Evolutionary conservation across 1,140 invertebrate species (phyloP).

Genomic region (Heliconius melpomene): DNA sequence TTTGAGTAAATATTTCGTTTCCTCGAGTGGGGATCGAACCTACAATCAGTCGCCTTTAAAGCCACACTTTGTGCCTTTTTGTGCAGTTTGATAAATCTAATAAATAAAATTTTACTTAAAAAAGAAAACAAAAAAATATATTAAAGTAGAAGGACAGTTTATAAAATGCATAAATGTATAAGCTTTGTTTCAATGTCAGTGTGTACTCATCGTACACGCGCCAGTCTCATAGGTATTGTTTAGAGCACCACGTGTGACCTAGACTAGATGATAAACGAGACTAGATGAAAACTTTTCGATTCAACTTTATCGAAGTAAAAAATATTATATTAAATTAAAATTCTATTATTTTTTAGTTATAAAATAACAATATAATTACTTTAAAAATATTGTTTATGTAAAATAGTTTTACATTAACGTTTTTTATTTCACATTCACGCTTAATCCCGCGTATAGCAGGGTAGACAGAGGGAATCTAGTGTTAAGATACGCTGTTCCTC

Average conservation of each 20-base stretch:
- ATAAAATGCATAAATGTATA: background rate
- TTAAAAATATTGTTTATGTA: too few species aligned
- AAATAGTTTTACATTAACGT: too few species aligned
- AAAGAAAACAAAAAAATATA: background rate
- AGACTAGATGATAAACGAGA: constrained; percentile 19
- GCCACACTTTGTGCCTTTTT: too few species aligned
- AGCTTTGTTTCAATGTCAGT: background rate
- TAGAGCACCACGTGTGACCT: constrained; percentile 29
- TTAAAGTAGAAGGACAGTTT: background rate
- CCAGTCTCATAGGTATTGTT: constrained; percentile 18
- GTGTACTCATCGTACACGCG: constrained; percentile 13
- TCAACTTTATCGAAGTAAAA: background rate
- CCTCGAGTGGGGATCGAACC: too few species aligned
- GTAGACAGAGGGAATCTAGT: too few species aligned
- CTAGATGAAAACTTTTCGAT: background rate
- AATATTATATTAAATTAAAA: too few species aligned
- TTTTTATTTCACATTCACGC: too few species aligned
- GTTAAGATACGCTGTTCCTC: too few species aligned
- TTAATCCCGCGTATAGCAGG: too few species aligned
- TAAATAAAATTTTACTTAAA: too few species aligned
- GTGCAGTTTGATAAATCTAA: too few species aligned
- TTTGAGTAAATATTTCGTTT: background rate
- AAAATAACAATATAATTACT: background rate
- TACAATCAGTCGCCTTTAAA: too few species aligned
- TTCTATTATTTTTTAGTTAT: background rate